These are phyloP conservation scores for Formicarius rufipectus DNA, from an alignment of 2,113 vertebrate genomes.

Conservation along the genomic window DNA sequence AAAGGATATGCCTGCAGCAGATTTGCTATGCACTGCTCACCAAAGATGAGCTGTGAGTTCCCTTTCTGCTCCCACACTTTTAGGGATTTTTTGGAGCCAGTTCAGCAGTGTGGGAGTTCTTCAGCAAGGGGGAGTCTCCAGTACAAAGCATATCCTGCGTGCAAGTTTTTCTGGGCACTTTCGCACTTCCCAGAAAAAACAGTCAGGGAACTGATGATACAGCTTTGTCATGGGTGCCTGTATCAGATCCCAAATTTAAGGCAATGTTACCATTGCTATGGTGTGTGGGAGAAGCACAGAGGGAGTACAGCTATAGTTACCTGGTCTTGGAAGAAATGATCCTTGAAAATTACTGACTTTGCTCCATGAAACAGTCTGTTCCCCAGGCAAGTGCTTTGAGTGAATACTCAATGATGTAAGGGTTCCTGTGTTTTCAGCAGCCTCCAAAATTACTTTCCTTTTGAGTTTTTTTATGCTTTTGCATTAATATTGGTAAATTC, in stretches of 20 bases:
- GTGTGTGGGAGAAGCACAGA: not conserved
- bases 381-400: not conserved
- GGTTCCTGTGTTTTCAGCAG: not conserved
- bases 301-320: not conserved
- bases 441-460: constrained; percentile 6
- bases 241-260: not conserved
- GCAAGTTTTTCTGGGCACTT: not conserved
- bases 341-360: not conserved
- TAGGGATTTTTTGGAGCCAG: not conserved
- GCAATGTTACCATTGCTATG: not conserved
- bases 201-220: not conserved
- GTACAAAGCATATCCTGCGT: not conserved
- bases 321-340: not conserved
- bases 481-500: not conserved
- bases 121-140: not conserved
- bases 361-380: not conserved
- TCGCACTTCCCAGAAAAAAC: not conserved
- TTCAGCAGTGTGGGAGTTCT: not conserved
- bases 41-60: not conserved
- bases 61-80: not conserved
- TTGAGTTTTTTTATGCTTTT: not conserved
- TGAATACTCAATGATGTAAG: not conserved
- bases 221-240: not conserved
- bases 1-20: not conserved
- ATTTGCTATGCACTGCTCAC: not conserved